Evolutionary conservation across 1,140 invertebrate species (phyloP), one percentile per base, ranked within the genome.

Genomic region (Semibalanus balanoides): DNA sequence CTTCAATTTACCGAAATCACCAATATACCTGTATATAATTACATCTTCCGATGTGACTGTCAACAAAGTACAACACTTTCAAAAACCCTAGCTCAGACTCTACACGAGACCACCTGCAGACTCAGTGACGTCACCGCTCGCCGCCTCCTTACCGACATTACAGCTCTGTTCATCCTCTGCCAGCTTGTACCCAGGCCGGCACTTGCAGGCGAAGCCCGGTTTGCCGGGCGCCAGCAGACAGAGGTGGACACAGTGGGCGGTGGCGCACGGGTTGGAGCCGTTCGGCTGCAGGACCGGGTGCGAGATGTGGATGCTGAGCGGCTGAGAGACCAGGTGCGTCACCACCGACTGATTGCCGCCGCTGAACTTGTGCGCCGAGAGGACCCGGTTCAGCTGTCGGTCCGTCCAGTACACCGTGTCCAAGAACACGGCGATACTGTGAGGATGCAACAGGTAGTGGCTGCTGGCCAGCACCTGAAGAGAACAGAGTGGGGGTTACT

Each of bases 351-450:
- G 93, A 84, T 97, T 96, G 25, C 88, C 86, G 3, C 95, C 96
- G 78, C 89, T 89, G 83, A 93, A 98, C 83, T 98, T 98, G 82
- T 96, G 91, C 0, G 93, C 93, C 30, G 78, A 81, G 30, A 80
- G 31, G 28, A 88, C 83, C 64, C 94, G 85, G 80, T 96, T 97
- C 1, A 97, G 84, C 79, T 96, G 94, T 9, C 95, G 86, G 83
- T 99, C 97, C 0, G 95, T 98, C 96, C 97, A 99, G 82, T 96
- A 99, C 75, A 99, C 86, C 0, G 91, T 92, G 80, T 99, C 96
- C 83, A 89, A 88, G 82, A 81, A 82, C 75, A 89, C 84, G 28
- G 96, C 95, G 14, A 99, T 84, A 0, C 95, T 97, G 85, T 98
- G 96, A 0, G 97, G 96, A 86, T 99, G 97, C 0, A 97, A 84